Evolutionary conservation across 2,888 invertebrate genomes (phyloP).

Genomic region (Apomyelois bistriatella): DNA sequence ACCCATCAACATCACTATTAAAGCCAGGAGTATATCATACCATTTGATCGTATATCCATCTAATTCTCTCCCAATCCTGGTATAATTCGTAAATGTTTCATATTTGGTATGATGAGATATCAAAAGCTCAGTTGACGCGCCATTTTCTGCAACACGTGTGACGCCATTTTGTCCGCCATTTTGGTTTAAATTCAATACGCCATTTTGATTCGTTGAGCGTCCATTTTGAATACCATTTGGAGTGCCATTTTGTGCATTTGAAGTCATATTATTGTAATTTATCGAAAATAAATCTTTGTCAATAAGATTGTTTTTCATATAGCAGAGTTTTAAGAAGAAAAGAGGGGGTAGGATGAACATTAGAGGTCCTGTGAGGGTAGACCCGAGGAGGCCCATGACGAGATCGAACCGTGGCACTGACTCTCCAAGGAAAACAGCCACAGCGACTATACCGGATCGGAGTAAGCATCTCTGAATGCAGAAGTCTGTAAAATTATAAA

Average conservation of each 20-base stretch:
- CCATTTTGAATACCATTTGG: conserved; percentile 25
- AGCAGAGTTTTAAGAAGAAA: conserved; percentile 85
- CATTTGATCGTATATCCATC: conserved; percentile 53
- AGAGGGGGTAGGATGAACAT: conserved; percentile 92
- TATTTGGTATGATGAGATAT: conserved; percentile 35
- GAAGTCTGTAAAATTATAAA: conserved; percentile 83
- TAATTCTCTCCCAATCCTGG: conserved; percentile 24
- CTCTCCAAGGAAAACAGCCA: conserved; percentile 89
- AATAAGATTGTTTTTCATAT: conserved; percentile 48
- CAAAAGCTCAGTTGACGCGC: background rate
- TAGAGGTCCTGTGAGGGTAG: conserved; percentile 89
- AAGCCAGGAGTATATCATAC: conserved; percentile 75
- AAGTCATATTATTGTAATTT: conserved; percentile 11
- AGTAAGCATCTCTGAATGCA: conserved; percentile 85
- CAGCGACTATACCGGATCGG: conserved; percentile 83
- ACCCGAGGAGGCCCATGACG: conserved; percentile 92
- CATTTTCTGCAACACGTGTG: background rate
- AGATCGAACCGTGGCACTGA: conserved; percentile 91
- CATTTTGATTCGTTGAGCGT: conserved; percentile 17
- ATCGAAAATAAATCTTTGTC: conserved; percentile 9
- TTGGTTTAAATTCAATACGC: conserved; percentile 9
- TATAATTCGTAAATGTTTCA: conserved; percentile 47
- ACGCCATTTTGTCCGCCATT: conserved; percentile 15
- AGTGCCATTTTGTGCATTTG: conserved; percentile 24
- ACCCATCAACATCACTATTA: conserved; percentile 82